Evolutionary conservation across 2,797 vertebrate species (phyloP).

Genomic region (Danio tinwini): DNA sequence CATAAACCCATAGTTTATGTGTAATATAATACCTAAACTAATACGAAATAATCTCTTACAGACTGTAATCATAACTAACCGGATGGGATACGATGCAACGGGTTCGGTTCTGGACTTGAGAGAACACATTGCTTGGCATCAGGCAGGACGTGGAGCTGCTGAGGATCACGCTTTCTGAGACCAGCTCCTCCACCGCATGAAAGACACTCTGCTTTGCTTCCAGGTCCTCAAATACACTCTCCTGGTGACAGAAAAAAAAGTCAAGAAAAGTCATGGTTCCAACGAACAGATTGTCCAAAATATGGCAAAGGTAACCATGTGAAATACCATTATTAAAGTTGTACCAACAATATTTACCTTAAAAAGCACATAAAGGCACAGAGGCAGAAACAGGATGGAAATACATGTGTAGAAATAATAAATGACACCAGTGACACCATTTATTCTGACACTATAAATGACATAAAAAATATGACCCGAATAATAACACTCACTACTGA

Average conservation of each 20-base stretch:
- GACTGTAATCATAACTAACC: slow-evolving; percentile 76
- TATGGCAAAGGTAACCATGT: neutral
- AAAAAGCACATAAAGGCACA: neutral
- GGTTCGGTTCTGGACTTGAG: slow-evolving; percentile 80
- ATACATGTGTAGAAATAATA: neutral
- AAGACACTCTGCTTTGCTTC: slow-evolving; percentile 90
- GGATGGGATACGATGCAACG: slow-evolving; percentile 95
- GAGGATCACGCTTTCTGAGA: slow-evolving; percentile 80
- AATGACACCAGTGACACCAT: neutral
- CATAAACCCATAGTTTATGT: neutral
- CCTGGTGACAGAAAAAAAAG: slow-evolving; percentile 74
- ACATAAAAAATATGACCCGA: neutral
- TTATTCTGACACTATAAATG: neutral
- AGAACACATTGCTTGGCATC: slow-evolving; percentile 90
- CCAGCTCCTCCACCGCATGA: slow-evolving; percentile 81
- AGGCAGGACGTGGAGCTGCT: slow-evolving; percentile 95
- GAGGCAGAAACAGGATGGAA: neutral
- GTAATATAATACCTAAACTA: neutral
- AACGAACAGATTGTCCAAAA: neutral
- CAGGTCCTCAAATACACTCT: slow-evolving; percentile 91
- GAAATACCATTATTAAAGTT: neutral
- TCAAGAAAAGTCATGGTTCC: neutral
- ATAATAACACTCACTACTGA: neutral
- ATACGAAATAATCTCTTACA: neutral
- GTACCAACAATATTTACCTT: neutral